Conservation (phyloP, 2,797 vertebrate species). For the Melanotaenia parkinsoni region DNA sequence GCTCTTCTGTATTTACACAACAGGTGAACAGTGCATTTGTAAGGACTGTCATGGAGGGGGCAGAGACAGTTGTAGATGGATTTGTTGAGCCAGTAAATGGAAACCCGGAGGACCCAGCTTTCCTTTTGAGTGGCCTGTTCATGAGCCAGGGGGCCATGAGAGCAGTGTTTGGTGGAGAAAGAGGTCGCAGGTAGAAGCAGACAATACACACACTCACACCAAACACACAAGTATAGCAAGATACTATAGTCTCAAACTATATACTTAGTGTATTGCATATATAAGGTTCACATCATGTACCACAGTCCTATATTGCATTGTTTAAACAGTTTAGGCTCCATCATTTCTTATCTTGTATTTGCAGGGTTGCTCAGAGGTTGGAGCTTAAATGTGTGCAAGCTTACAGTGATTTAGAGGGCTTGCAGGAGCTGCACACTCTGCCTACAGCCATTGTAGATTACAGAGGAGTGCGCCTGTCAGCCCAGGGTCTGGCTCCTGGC, state of each 20-base stretch:
- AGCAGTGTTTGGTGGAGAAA: slow-evolving; percentile 75
- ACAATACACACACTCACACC: not conserved
- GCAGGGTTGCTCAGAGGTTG: slow-evolving; percentile 76
- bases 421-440: slow-evolving; percentile 84
- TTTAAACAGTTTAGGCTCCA: not conserved
- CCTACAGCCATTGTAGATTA: slow-evolving; percentile 87
- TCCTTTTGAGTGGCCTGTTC: slow-evolving; percentile 83
- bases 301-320: not conserved
- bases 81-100: slow-evolving; percentile 82
- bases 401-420: slow-evolving; percentile 79
- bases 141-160: slow-evolving; percentile 79
- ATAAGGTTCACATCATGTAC: not conserved
- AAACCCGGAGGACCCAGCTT: slow-evolving; percentile 81
- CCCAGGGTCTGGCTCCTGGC: slow-evolving; percentile 87
- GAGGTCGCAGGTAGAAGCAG: slow-evolving; percentile 76
- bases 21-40: slow-evolving; percentile 86
- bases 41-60: slow-evolving; percentile 76
- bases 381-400: slow-evolving; percentile 80
- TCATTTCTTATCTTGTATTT: slow-evolving; percentile 3
- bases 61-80: slow-evolving; percentile 82
- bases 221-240: not conserved
- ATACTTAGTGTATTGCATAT: not conserved
- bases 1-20: not conserved
- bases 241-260: not conserved
- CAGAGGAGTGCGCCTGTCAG: slow-evolving; percentile 85